Evolutionary conservation across 2,888 invertebrate genomes (phyloP).

Genomic region (Lottia scabra): DNA sequence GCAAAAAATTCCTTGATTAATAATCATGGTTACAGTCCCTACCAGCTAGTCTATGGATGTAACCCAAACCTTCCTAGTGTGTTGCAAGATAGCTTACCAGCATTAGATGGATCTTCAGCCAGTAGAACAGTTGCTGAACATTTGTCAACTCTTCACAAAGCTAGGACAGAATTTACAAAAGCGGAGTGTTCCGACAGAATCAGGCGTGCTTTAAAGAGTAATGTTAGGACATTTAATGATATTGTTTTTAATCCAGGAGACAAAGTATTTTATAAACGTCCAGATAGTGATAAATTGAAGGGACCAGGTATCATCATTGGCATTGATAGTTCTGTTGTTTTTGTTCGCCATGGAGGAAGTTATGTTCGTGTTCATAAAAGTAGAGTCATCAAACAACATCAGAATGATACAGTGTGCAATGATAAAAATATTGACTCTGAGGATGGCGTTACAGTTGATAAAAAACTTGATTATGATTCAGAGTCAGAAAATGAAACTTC

Average conservation of each 20-base stretch:
- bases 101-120: slow-evolving; percentile 20
- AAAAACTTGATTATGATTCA: not conserved
- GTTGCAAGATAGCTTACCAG: slow-evolving; percentile 16
- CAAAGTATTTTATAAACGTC: slow-evolving; percentile 21
- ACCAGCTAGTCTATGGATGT: slow-evolving; percentile 21
- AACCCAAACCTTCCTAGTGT: slow-evolving; percentile 22
- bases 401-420: too few species aligned
- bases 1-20: slow-evolving; percentile 16
- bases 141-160: slow-evolving; percentile 4
- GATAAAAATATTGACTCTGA: too few species aligned
- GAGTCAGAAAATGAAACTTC: not conserved
- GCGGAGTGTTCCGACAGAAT: slow-evolving; percentile 14
- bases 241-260: slow-evolving; percentile 5
- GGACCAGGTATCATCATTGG: slow-evolving; percentile 16
- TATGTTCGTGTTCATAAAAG: slow-evolving; percentile 15
- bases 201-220: slow-evolving; percentile 9
- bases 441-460: too few species aligned
- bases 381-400: not conserved
- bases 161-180: slow-evolving; percentile 11
- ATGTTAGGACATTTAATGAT: not conserved
- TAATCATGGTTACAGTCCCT: slow-evolving; percentile 14
- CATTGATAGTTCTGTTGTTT: slow-evolving; percentile 9
- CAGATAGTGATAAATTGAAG: slow-evolving; percentile 14
- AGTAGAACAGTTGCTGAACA: slow-evolving; percentile 14
- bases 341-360: slow-evolving; percentile 20